These are phyloP conservation scores for Hippocampus guttulatus DNA, from an alignment of 2,113 vertebrate species.

Conservation along the genomic window DNA sequence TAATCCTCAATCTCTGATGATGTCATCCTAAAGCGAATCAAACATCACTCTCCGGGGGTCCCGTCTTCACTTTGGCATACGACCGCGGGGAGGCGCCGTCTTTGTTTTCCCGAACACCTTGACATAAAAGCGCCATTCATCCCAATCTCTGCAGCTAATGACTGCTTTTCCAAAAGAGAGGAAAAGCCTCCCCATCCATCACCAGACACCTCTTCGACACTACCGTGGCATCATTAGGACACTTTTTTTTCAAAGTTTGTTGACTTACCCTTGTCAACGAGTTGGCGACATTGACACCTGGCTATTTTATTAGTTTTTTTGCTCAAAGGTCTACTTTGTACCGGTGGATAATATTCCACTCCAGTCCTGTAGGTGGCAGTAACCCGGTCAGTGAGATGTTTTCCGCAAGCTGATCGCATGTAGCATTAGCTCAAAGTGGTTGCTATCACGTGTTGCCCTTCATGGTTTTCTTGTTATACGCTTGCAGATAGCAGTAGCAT, in stretches of 20 bases:
- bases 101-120: constrained; percentile 23
- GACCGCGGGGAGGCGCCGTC: constrained; percentile 16
- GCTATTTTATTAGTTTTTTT: constrained; percentile 35
- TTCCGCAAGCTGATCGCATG: too few species aligned
- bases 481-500: too few species aligned
- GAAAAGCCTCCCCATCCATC: constrained; percentile 28
- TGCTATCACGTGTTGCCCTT: too few species aligned
- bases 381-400: too few species aligned
- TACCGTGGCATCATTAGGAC: constrained; percentile 33
- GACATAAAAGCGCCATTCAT: constrained; percentile 19
- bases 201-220: constrained; percentile 16
- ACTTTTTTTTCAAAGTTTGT: constrained; percentile 42
- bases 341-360: background rate
- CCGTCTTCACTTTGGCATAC: constrained; percentile 5
- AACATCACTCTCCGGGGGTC: constrained; percentile 31
- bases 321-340: too few species aligned
- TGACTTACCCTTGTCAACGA: constrained; percentile 58
- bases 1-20: background rate
- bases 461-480: too few species aligned
- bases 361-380: too few species aligned
- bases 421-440: too few species aligned
- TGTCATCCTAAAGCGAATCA: constrained; percentile 43
- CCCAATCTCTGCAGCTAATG: constrained; percentile 35
- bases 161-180: constrained; percentile 1
- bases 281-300: constrained; percentile 41